Percentiles rank a stretch among this genome's conserved stretches.
Evolutionary conservation across 2,888 invertebrate species (phyloP).

Genomic region (Isoperla grammatica): DNA sequence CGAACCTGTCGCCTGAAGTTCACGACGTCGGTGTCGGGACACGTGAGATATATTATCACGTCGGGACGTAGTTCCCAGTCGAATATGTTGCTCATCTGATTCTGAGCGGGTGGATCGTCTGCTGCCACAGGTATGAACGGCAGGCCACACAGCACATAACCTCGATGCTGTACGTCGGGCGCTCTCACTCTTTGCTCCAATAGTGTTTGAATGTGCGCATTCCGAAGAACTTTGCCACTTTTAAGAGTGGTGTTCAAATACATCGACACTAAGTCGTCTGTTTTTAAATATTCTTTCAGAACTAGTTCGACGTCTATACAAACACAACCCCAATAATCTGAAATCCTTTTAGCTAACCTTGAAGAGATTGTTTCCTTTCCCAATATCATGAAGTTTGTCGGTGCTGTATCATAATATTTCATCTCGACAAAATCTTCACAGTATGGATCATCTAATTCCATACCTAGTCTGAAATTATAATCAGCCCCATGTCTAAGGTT

Average conservation of each 20-base stretch:
- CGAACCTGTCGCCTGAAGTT: conserved; percentile 41
- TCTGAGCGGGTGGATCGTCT: conserved; percentile 35
- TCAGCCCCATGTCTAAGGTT: no score
- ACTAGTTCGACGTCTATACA: no score
- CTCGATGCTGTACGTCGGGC: conserved; percentile 51
- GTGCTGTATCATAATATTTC: conserved; percentile 47
- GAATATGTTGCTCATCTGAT: conserved; percentile 26
- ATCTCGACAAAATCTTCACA: conserved; percentile 50
- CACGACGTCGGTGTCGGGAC: conserved; percentile 51
- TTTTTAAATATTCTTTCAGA: no score
- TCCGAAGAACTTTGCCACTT: no score
- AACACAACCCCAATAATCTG: no score
- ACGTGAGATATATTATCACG: conserved; percentile 52
- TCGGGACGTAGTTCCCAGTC: conserved; percentile 44
- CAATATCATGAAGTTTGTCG: conserved; percentile 54
- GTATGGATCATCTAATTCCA: conserved; percentile 41
- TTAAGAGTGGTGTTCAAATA: no score
- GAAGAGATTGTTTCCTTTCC: conserved; percentile 43
- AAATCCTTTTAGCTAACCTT: no score
- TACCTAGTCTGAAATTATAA: no score
- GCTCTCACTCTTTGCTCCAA: conserved; percentile 50
- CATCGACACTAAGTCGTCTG: no score
- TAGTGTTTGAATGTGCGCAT: conserved; percentile 44
- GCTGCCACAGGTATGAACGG: conserved; percentile 52
- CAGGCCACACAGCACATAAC: conserved; percentile 60